Evolutionary conservation across 2,888 invertebrate genomes (phyloP).

Genomic region (Drosophila mayaguana): DNA sequence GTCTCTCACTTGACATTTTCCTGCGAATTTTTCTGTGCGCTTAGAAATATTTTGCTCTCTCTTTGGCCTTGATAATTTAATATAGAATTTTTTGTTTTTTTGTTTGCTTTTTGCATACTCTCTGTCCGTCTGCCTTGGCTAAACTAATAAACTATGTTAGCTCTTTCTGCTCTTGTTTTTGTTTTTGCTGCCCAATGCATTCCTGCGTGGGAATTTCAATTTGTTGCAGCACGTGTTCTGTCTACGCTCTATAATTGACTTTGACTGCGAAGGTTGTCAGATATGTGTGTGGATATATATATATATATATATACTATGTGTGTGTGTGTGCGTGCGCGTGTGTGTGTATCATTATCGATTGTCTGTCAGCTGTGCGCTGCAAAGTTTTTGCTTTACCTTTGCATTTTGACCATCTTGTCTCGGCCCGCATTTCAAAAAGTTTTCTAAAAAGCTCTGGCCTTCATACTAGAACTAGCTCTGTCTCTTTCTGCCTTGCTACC

Average conservation of each 20-base stretch:
- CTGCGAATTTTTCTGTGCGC: constrained; percentile 11
- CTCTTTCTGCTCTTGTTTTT: background rate
- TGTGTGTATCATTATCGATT: constrained; percentile 55
- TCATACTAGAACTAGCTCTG: constrained; percentile 13
- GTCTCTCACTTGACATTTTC: constrained; percentile 36
- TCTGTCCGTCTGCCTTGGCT: background rate
- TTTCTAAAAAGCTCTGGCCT: constrained; percentile 59
- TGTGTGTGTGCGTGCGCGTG: background rate
- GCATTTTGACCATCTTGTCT: constrained; percentile 58
- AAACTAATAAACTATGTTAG: constrained; percentile 45
- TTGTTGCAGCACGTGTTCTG: constrained; percentile 58
- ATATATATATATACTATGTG: constrained; percentile 4
- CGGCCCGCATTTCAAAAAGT: constrained; percentile 60
- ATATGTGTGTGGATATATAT: background rate
- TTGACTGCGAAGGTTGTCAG: constrained; percentile 40
- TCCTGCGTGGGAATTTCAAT: constrained; percentile 67
- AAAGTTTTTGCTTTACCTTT: constrained; percentile 32
- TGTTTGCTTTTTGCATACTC: background rate
- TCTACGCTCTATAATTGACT: constrained; percentile 57
- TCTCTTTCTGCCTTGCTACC: background rate
- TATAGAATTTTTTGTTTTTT: constrained; percentile 5
- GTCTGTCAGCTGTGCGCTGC: constrained; percentile 14
- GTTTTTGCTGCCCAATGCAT: constrained; percentile 14
- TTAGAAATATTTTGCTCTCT: constrained; percentile 15
- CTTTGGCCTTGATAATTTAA: constrained; percentile 41